phyloP scores from a whole-genome alignment of 2,797 vertebrate genomes.

The Bufotes viridis region DNA sequence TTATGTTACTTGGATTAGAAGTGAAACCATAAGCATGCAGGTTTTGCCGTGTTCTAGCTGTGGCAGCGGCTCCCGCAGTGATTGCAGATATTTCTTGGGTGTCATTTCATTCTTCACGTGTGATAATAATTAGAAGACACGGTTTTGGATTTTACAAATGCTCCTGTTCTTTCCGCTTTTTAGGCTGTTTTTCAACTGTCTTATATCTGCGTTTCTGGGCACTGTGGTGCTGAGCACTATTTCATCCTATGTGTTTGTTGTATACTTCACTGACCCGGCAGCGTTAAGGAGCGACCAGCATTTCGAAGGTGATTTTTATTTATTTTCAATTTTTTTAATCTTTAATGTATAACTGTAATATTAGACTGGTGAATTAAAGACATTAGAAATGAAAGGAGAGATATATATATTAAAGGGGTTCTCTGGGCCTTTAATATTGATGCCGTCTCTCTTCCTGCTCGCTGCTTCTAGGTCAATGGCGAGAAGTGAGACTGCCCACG shows the following conservation, averaged over 20 bases:
- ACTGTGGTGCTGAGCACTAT: constrained; percentile 83
- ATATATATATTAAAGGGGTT: too few relatives aligned
- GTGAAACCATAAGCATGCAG: too few relatives aligned
- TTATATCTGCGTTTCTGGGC: constrained; percentile 88
- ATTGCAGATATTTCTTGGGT: too few relatives aligned
- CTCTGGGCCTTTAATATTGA: too few relatives aligned
- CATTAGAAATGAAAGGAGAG: too few relatives aligned
- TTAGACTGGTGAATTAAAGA: neutral
- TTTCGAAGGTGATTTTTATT: constrained; percentile 76
- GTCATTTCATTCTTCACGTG: too few relatives aligned
- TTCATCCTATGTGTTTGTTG: constrained; percentile 86
- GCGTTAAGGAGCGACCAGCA: constrained; percentile 82
- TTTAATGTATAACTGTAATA: neutral
- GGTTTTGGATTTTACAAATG: neutral
- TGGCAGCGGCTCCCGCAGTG: too few relatives aligned
- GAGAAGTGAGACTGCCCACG: too few relatives aligned
- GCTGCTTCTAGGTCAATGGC: too few relatives aligned
- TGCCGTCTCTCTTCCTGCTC: too few relatives aligned
- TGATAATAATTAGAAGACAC: neutral
- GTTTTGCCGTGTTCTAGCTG: too few relatives aligned
- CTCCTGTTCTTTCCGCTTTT: neutral
- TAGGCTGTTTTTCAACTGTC: constrained; percentile 93
- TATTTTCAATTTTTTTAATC: neutral
- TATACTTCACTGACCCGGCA: constrained; percentile 88
- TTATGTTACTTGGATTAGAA: too few relatives aligned